Evolutionary conservation across 2,797 vertebrate species (phyloP).

Genomic region (Champsocephalus gunnari): DNA sequence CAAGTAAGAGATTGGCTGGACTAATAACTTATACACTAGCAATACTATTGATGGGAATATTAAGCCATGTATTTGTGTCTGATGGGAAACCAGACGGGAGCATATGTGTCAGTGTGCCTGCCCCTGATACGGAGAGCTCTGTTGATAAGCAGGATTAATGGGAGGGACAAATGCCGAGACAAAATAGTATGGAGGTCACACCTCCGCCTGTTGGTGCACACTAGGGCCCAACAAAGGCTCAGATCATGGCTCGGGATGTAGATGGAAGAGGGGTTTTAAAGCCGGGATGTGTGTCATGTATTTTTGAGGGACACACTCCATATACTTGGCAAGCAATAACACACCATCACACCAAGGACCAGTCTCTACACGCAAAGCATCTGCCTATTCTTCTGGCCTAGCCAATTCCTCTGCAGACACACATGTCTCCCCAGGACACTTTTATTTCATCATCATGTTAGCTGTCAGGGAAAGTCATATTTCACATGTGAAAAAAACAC

Average conservation of each 20-base stretch:
- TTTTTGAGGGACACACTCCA: conserved; percentile 10
- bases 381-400: conserved; percentile 8
- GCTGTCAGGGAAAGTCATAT: conserved; percentile 21
- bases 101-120: conserved; percentile 76
- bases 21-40: conserved; percentile 32
- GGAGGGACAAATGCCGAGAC: conserved; percentile 83
- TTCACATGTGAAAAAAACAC: not conserved
- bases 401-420: conserved; percentile 26
- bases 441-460: conserved; percentile 29
- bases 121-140: conserved; percentile 72
- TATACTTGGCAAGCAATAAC: conserved; percentile 32
- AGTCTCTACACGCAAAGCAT: conserved; percentile 37
- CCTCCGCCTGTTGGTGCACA: conserved; percentile 73
- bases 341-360: conserved; percentile 17
- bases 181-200: conserved; percentile 83
- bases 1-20: not conserved
- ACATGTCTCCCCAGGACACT: conserved; percentile 41
- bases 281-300: conserved; percentile 14
- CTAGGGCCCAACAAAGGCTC: conserved; percentile 75
- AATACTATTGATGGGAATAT: conserved; percentile 24
- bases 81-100: conserved; percentile 61
- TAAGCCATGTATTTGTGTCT: conserved; percentile 41
- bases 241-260: conserved; percentile 33
- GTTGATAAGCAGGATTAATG: conserved; percentile 84
- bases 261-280: conserved; percentile 38